These are phyloP conservation scores for Pangasius krempfi DNA, from an alignment of 2,797 vertebrate genomes.

Conservation along the genomic window DNA sequence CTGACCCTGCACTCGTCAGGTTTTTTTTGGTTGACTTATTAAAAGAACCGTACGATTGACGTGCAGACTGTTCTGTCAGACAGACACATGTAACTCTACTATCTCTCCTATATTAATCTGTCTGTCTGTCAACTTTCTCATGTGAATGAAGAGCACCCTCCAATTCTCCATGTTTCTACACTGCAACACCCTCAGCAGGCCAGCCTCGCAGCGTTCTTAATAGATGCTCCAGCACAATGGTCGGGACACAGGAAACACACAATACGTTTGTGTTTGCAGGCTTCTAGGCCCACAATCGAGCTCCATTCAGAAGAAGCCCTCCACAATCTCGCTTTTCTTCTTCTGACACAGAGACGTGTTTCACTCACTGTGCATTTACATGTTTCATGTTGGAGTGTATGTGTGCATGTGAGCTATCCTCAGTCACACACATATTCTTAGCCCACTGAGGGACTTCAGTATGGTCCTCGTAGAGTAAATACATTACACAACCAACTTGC, in stretches of 20 bases:
- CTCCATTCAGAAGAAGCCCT: conserved; percentile 38
- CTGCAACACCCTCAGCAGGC: background rate
- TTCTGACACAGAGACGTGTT: conserved; percentile 67
- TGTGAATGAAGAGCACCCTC: background rate
- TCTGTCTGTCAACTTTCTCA: background rate
- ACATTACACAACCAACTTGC: conserved; percentile 6
- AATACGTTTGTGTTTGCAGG: conserved; percentile 57
- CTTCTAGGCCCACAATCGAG: conserved; percentile 54
- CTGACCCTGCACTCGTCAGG: background rate
- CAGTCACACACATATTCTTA: conserved; percentile 41
- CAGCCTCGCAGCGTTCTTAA: conserved; percentile 2
- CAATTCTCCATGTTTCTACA: background rate
- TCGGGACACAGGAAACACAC: conserved; percentile 40
- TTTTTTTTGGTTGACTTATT: background rate
- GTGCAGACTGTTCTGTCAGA: background rate
- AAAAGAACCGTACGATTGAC: background rate
- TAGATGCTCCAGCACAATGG: conserved; percentile 44
- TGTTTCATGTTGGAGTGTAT: conserved; percentile 78
- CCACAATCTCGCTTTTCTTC: conserved; percentile 76
- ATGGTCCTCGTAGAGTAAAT: conserved; percentile 32
- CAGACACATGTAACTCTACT: background rate
- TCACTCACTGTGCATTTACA: conserved; percentile 71
- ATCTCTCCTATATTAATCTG: background rate
- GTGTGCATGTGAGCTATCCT: conserved; percentile 58
- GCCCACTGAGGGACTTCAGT: conserved; percentile 64